These are phyloP conservation scores for Aspidoscelis tigris DNA, from an alignment of 2,113 vertebrate species.

Conservation along the genomic window DNA sequence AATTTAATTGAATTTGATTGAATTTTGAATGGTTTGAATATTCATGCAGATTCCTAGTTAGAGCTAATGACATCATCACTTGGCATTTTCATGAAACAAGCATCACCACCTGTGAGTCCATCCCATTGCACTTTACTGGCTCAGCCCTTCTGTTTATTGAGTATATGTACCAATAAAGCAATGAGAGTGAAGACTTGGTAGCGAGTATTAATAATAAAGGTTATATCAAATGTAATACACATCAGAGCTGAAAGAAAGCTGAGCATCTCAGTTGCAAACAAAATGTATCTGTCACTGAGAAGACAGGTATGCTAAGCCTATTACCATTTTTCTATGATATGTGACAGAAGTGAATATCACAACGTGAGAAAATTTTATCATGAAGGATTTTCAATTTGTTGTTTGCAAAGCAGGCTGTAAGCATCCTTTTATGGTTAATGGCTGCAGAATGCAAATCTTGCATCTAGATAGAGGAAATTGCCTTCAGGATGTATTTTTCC, in stretches of 20 bases:
- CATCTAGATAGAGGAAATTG: slow-evolving; percentile 64
- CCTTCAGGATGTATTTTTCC: slow-evolving; percentile 49
- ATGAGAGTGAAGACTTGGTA: neutral
- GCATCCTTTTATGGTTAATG: slow-evolving; percentile 74
- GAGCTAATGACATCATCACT: neutral
- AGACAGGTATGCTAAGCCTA: slow-evolving; percentile 63
- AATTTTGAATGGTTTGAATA: no score
- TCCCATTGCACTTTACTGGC: neutral
- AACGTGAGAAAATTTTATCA: slow-evolving; percentile 68
- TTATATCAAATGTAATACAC: slow-evolving; percentile 62
- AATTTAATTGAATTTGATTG: no score
- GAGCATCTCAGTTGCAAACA: slow-evolving; percentile 69
- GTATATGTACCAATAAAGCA: neutral
- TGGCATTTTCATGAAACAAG: neutral
- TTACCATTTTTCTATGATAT: slow-evolving; percentile 67
- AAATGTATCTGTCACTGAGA: slow-evolving; percentile 60
- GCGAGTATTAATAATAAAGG: slow-evolving; percentile 39
- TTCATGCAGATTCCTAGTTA: no score
- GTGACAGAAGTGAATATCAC: slow-evolving; percentile 74
- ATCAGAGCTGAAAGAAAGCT: slow-evolving; percentile 64
- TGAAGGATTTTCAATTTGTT: slow-evolving; percentile 76
- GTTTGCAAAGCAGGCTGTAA: slow-evolving; percentile 71
- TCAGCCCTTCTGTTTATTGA: neutral
- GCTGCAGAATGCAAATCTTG: slow-evolving; percentile 73
- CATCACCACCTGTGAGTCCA: neutral